A percentile compares a stretch with the other conserved stretches of the same genome.
Evolutionary conservation across 2,888 invertebrate species (phyloP).

Genomic region (Onchidella celtica): DNA sequence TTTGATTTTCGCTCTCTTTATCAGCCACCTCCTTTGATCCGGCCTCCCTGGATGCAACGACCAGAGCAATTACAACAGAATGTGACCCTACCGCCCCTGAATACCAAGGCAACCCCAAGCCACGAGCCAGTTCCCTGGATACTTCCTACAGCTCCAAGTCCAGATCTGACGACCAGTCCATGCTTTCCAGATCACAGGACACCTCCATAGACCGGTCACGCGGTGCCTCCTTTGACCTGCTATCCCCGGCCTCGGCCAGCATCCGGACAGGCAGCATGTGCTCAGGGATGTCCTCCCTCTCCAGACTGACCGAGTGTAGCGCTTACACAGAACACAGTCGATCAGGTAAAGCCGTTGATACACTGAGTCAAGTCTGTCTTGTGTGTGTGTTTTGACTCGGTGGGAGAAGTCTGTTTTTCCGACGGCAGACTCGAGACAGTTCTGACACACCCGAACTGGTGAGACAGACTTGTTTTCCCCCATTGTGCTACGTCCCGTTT

Average conservation of each 20-base stretch:
- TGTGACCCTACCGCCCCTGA: not conserved
- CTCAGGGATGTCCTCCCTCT: conserved; percentile 37
- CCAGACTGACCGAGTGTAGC: conserved; percentile 40
- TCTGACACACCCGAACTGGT: too few relatives aligned
- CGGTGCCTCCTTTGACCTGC: conserved; percentile 34
- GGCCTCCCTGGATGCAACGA: conserved; percentile 8
- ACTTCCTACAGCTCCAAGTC: conserved; percentile 36
- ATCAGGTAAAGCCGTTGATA: conserved; percentile 45
- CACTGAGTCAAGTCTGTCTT: too few relatives aligned
- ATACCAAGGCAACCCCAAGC: not conserved
- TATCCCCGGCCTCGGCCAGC: conserved; percentile 46
- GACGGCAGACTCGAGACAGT: too few relatives aligned
- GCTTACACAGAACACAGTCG: conserved; percentile 49
- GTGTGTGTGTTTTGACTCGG: too few relatives aligned
- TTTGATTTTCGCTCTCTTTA: too few relatives aligned
- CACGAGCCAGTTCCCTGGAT: conserved; percentile 28
- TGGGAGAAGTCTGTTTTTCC: too few relatives aligned
- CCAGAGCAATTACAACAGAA: not conserved
- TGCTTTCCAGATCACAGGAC: conserved; percentile 39
- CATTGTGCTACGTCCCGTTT: too few relatives aligned
- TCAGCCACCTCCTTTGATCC: conserved; percentile 36
- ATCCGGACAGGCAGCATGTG: conserved; percentile 41
- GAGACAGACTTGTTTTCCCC: too few relatives aligned
- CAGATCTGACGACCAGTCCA: conserved; percentile 36
- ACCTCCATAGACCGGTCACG: conserved; percentile 31